Conservation (phyloP, 1,140 invertebrate species). For the Dicyema japonicum region DNA sequence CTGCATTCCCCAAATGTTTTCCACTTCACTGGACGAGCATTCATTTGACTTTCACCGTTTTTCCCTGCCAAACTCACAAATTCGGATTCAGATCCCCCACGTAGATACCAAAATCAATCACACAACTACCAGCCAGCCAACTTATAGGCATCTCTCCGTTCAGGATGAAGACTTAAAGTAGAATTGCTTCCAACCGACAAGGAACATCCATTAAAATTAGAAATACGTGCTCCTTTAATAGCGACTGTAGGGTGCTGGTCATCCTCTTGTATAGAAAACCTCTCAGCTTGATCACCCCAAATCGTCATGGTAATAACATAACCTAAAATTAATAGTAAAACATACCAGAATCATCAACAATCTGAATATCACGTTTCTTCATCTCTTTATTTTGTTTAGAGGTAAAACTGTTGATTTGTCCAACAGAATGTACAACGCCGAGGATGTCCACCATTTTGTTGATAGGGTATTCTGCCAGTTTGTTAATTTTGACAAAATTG, state of each 20-base stretch:
- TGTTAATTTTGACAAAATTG: slow-evolving; percentile 40
- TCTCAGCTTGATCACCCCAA: slow-evolving; percentile 35
- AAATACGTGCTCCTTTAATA: slow-evolving; percentile 37
- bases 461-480: slow-evolving; percentile 32
- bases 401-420: slow-evolving; percentile 36
- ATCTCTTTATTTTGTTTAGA: slow-evolving; percentile 40
- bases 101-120: slow-evolving; percentile 4
- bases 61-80: slow-evolving; percentile 5
- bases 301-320: slow-evolving; percentile 32
- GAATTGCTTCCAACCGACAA: slow-evolving; percentile 11
- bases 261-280: slow-evolving; percentile 45
- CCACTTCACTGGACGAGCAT: not conserved
- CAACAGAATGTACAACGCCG: slow-evolving; percentile 41
- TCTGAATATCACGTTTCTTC: slow-evolving; percentile 46
- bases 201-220: slow-evolving; percentile 27
- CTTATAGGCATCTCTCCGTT: slow-evolving; percentile 39
- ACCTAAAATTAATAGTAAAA: too few relatives aligned
- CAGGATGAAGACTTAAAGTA: slow-evolving; percentile 38
- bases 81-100: not conserved
- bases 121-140: slow-evolving; percentile 45
- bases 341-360: slow-evolving; percentile 57
- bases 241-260: slow-evolving; percentile 40
- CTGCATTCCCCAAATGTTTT: slow-evolving; percentile 5
- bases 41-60: slow-evolving; percentile 4
- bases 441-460: slow-evolving; percentile 29